Conservation (phyloP, 1,140 invertebrate species). For the Chelonus insularis region DNA sequence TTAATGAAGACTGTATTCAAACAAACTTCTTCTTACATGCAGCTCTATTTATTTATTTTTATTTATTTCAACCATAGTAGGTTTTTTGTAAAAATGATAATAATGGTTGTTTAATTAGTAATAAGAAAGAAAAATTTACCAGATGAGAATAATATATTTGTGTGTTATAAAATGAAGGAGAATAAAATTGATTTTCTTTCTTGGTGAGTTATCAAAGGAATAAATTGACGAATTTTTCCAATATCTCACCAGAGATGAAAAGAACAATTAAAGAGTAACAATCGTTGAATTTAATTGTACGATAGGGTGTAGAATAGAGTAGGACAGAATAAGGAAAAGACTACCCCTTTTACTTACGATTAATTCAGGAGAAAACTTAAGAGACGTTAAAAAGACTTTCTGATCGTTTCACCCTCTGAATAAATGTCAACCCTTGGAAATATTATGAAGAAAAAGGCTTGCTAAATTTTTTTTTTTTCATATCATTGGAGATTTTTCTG, state of each 20-base stretch:
- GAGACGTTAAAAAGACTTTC: conserved; percentile 6
- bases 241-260: conserved; percentile 5
- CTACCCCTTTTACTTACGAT: background rate
- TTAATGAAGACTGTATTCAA: too few relatives aligned
- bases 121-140: too few relatives aligned
- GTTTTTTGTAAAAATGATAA: too few relatives aligned
- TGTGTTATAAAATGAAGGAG: too few relatives aligned
- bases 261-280: conserved; percentile 9
- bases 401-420: background rate
- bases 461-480: background rate
- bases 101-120: too few relatives aligned
- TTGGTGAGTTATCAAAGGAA: background rate
- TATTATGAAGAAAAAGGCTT: background rate
- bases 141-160: too few relatives aligned
- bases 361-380: background rate
- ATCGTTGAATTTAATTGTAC: conserved; percentile 7
- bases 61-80: too few relatives aligned
- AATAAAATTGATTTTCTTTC: too few relatives aligned
- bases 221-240: background rate
- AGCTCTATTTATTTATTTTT: too few relatives aligned
- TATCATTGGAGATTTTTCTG: too few relatives aligned
- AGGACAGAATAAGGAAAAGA: background rate
- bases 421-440: conserved; percentile 7
- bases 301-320: background rate
- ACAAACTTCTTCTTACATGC: too few relatives aligned